These are phyloP conservation scores for Tragopan temminckii DNA, from an alignment of 2,797 vertebrate genomes.

Conservation along the genomic window DNA sequence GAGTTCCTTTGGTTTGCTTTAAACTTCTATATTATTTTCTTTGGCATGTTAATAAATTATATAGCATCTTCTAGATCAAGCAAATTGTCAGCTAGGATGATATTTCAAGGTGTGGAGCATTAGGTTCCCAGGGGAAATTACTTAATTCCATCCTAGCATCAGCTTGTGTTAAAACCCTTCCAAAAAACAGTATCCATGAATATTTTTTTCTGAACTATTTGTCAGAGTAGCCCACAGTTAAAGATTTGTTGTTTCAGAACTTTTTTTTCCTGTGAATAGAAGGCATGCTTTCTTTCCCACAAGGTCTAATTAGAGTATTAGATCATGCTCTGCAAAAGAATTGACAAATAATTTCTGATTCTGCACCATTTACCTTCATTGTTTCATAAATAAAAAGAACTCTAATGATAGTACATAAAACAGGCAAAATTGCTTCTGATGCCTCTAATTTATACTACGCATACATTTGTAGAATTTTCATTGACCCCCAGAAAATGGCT, in stretches of 20 bases:
- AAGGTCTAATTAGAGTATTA: background rate
- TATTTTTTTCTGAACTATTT: constrained; percentile 21
- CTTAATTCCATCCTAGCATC: constrained; percentile 16
- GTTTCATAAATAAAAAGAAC: constrained; percentile 16
- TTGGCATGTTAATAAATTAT: constrained; percentile 19
- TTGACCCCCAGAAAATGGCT: background rate
- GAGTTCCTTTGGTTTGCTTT: background rate
- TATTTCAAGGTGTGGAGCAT: constrained; percentile 45
- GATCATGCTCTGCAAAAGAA: background rate
- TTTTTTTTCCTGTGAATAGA: constrained; percentile 24
- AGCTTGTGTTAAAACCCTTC: background rate
- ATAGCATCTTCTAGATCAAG: background rate
- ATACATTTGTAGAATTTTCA: background rate
- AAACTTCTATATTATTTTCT: constrained; percentile 27
- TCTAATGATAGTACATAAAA: background rate
- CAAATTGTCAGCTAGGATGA: background rate
- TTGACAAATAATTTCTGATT: constrained; percentile 20
- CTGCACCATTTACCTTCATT: background rate
- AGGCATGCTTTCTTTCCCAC: background rate
- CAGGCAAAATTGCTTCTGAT: background rate
- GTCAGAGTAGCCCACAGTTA: background rate
- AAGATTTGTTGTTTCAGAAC: background rate
- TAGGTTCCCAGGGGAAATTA: constrained; percentile 23
- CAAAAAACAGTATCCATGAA: background rate
- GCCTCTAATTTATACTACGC: background rate